Evolutionary conservation across 1,140 invertebrate genomes (phyloP).

Genomic region (Phymastichus coffea): DNA sequence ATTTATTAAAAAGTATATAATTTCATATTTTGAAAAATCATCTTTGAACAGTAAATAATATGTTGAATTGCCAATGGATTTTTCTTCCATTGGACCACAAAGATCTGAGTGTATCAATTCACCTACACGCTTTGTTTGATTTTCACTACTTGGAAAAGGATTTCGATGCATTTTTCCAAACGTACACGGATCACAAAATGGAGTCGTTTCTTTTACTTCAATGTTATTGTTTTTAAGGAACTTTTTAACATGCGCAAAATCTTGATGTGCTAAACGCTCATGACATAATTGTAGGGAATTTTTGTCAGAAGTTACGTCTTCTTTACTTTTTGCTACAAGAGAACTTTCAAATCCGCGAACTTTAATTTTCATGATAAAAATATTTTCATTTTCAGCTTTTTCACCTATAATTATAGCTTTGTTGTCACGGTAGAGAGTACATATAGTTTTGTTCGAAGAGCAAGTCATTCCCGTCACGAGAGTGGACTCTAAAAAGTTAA

Average conservation of each 20-base stretch:
- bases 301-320: slow-evolving; percentile 1
- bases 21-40: slow-evolving; percentile 45
- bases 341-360: slow-evolving; percentile 18
- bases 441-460: slow-evolving; percentile 1
- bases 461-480: slow-evolving; percentile 4
- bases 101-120: too few relatives aligned
- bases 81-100: too few relatives aligned
- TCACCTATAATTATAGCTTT: not conserved
- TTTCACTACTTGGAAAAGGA: slow-evolving; percentile 32
- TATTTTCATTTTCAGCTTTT: not conserved
- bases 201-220: slow-evolving; percentile 27
- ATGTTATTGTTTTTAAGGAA: slow-evolving; percentile 38
- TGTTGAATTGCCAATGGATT: slow-evolving; percentile 45
- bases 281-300: too few relatives aligned
- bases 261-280: slow-evolving; percentile 50
- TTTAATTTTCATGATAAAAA: too few relatives aligned
- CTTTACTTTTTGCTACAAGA: slow-evolving; percentile 29
- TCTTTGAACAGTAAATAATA: slow-evolving; percentile 52
- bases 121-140: slow-evolving; percentile 33
- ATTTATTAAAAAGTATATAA: slow-evolving; percentile 40
- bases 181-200: slow-evolving; percentile 48
- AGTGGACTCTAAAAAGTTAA: slow-evolving; percentile 45
- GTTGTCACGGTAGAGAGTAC: not conserved
- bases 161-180: too few relatives aligned
- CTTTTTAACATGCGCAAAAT: slow-evolving; percentile 40